phyloP scores from a whole-genome alignment of 2,797 vertebrate species.

The Astyanax mexicanus region DNA sequence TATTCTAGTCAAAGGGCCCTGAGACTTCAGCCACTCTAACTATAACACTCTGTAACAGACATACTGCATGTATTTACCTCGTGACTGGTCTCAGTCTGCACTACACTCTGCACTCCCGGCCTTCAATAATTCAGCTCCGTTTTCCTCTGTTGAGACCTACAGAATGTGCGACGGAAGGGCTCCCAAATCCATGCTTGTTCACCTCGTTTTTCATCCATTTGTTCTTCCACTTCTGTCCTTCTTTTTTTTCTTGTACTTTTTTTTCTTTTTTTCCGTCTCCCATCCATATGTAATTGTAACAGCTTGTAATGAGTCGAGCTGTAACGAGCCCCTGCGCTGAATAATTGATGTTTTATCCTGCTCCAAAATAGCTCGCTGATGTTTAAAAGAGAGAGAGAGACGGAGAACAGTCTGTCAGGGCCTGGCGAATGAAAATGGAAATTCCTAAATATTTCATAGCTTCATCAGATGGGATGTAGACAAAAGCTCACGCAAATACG shows the following conservation, averaged over 20 bases:
- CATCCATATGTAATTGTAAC: slow-evolving; percentile 47
- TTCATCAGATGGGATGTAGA: slow-evolving; percentile 61
- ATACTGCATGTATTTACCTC: slow-evolving; percentile 13
- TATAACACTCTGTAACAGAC: slow-evolving; percentile 27
- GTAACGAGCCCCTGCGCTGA: slow-evolving; percentile 57
- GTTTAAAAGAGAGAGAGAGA: slow-evolving; percentile 34
- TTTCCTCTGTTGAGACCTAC: slow-evolving; percentile 44
- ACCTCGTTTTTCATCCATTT: no score
- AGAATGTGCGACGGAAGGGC: slow-evolving; percentile 30
- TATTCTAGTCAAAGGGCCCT: background rate
- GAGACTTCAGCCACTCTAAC: slow-evolving; percentile 3
- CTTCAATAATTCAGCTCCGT: slow-evolving; percentile 60
- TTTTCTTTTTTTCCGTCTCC: background rate
- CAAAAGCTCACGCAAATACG: slow-evolving; percentile 41
- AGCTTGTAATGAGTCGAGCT: slow-evolving; percentile 61
- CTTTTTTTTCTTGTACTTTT: background rate
- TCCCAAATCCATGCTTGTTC: background rate
- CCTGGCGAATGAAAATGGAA: slow-evolving; percentile 49
- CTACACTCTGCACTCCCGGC: slow-evolving; percentile 27
- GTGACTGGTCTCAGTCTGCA: slow-evolving; percentile 11
- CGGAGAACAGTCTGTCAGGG: slow-evolving; percentile 41
- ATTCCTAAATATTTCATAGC: slow-evolving; percentile 69
- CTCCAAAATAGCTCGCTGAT: slow-evolving; percentile 67
- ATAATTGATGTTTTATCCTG: slow-evolving; percentile 73
- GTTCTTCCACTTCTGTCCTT: background rate